Evolutionary conservation across 30 jellyfish, hydroid and myxozoan species (phyloP).

Genomic region (Hydractinia symbiolongicarpus): DNA sequence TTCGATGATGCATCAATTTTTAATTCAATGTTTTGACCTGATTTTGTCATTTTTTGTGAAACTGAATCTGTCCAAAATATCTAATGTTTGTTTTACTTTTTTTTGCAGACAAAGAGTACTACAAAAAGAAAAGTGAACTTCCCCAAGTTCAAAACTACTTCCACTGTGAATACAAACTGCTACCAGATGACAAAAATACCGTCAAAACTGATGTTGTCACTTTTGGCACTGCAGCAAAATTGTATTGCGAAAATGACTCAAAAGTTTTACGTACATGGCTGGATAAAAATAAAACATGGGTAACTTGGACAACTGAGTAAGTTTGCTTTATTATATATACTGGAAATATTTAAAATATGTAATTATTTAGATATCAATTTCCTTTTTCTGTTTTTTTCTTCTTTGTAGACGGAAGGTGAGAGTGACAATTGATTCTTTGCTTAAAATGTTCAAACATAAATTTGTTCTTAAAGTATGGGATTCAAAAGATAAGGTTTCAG

Average conservation of each 20-base stretch:
- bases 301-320: constrained; percentile 89
- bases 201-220: constrained; percentile 84
- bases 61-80: no score
- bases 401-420: constrained; percentile 55
- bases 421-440: constrained; percentile 55
- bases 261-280: constrained; percentile 87
- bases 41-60: no score
- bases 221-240: constrained; percentile 92
- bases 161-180: constrained; percentile 76
- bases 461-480: constrained; percentile 84
- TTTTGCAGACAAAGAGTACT: no score
- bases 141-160: constrained; percentile 88
- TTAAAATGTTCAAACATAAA: constrained; percentile 69
- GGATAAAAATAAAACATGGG: constrained; percentile 89
- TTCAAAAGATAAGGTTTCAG: constrained; percentile 83
- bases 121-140: constrained; percentile 25
- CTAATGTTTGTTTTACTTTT: no score
- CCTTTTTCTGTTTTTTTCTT: not conserved
- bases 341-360: not conserved
- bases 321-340: not conserved
- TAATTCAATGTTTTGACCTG: no score
- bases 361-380: not conserved
- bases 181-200: constrained; percentile 76
- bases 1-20: no score
- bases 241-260: constrained; percentile 80